Percentiles rank a stretch among this genome's conserved stretches.
phyloP scores from a whole-genome alignment of 2,888 invertebrate genomes.

The Taphrorychus bicolor region DNA sequence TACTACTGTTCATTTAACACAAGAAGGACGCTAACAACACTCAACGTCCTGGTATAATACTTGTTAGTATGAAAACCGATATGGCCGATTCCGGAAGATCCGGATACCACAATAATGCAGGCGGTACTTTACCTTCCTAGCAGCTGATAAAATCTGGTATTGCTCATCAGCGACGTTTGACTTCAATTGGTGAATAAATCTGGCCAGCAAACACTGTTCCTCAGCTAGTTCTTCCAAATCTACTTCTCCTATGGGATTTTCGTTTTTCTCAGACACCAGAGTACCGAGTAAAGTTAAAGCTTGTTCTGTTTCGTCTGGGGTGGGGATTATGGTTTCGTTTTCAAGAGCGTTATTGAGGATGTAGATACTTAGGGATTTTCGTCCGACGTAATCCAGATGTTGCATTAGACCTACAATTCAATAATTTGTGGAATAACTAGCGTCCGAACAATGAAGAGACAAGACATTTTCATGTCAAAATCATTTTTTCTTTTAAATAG shows the following conservation, averaged over 20 bases:
- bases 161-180: conserved; percentile 85
- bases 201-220: conserved; percentile 90
- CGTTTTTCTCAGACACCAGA: conserved; percentile 85
- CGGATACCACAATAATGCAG: neutral
- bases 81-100: too few species aligned
- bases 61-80: too few species aligned
- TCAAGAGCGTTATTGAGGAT: conserved; percentile 90
- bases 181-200: conserved; percentile 86
- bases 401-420: conserved; percentile 57
- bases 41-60: too few species aligned
- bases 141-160: conserved; percentile 87
- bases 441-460: too few species aligned
- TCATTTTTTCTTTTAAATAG: too few species aligned
- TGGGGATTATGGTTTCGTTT: conserved; percentile 84
- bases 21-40: too few species aligned
- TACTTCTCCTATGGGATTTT: conserved; percentile 65
- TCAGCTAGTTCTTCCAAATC: conserved; percentile 96
- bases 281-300: conserved; percentile 75
- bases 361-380: conserved; percentile 74
- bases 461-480: too few species aligned
- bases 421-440: too few species aligned
- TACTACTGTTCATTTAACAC: neutral
- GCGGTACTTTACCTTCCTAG: conserved; percentile 81
- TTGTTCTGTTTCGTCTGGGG: conserved; percentile 81
- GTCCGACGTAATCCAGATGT: conserved; percentile 80